Base-by-base conservation (phyloP, 2,113 vertebrate genomes). In the Mesocricetus auratus region DNA sequence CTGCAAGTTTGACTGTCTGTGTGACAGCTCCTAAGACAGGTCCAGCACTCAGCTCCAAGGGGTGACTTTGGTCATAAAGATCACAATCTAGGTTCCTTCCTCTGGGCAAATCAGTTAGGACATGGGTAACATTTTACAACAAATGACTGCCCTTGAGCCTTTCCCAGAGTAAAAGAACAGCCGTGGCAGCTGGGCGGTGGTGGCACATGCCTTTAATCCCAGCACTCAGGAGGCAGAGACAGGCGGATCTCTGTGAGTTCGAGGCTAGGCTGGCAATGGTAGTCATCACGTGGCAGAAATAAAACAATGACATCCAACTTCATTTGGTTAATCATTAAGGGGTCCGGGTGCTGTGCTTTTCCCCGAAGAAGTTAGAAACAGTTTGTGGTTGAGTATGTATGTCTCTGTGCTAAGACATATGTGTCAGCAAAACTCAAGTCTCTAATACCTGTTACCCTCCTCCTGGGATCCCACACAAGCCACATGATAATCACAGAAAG, bases 221-320 rank as follows among this genome's bases (percentile, higher is more conserved):
- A n/a, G n/a, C n/a, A n/a, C n/a, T n/a, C n/a, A n/a, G n/a, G n/a
- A n/a, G n/a, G n/a, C n/a, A n/a, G n/a, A n/a, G n/a, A n/a, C n/a
- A n/a, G n/a, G n/a, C n/a, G n/a, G n/a, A n/a, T n/a, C n/a, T n/a
- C n/a, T n/a, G n/a, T n/a, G n/a, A n/a, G n/a, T n/a, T n/a, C n/a
- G n/a, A n/a, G n/a, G n/a, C n/a, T n/a, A n/a, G n/a, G n/a, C n/a
- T n/a, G n/a, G n/a, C n/a, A n/a, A 47, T 47, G 47, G 47, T 8
- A 47, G 8, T 56, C 2, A 24, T 12, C 17, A 39, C 0, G 1
- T 9, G 22, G 42, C 3, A 31, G 17, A 47, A 74, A 83, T 12
- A 7, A 15, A 60, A 60, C 36, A 39, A 60, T 36, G 56, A 19
- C 42, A 11, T 31, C 8, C 71, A 94, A 11, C 50, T 64, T 60